A percentile compares a stretch with the other conserved stretches of the same genome.
Evolutionary conservation across 2,797 vertebrate genomes (phyloP).

Genomic region (Mus caroli): DNA sequence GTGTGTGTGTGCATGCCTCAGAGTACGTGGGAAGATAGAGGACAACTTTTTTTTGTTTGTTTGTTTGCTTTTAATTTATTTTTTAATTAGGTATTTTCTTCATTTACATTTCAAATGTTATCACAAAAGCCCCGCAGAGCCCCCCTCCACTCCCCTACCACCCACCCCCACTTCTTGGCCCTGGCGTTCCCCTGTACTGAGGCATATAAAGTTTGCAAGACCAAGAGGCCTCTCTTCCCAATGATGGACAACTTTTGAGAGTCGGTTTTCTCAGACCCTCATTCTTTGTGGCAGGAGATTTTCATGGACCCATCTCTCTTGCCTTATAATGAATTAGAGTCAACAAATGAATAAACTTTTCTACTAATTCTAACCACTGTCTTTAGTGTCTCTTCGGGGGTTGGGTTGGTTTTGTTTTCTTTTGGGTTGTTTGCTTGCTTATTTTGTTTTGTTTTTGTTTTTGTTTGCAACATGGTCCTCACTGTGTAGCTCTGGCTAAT

Average conservation of each 20-base stretch:
- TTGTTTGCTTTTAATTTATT: too few species aligned
- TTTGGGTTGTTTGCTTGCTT: not conserved
- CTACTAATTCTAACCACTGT: constrained; percentile 43
- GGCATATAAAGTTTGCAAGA: too few species aligned
- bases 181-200: too few species aligned
- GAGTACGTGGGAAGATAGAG: not conserved
- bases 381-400: not conserved
- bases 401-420: not conserved
- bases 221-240: too few species aligned
- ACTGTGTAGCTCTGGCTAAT: not conserved
- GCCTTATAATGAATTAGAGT: not conserved
- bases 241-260: too few species aligned
- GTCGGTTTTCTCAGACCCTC: not conserved
- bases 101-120: too few species aligned
- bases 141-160: too few species aligned
- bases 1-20: not conserved
- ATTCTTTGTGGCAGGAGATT: not conserved
- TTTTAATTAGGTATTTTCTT: too few species aligned
- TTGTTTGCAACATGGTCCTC: not conserved
- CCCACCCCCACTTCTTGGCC: too few species aligned
- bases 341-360: constrained; percentile 43
- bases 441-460: not conserved
- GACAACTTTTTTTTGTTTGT: too few species aligned
- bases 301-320: not conserved
- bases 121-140: too few species aligned